Conservation (phyloP, 2,113 vertebrate genomes). For the Azemiops feae region DNA sequence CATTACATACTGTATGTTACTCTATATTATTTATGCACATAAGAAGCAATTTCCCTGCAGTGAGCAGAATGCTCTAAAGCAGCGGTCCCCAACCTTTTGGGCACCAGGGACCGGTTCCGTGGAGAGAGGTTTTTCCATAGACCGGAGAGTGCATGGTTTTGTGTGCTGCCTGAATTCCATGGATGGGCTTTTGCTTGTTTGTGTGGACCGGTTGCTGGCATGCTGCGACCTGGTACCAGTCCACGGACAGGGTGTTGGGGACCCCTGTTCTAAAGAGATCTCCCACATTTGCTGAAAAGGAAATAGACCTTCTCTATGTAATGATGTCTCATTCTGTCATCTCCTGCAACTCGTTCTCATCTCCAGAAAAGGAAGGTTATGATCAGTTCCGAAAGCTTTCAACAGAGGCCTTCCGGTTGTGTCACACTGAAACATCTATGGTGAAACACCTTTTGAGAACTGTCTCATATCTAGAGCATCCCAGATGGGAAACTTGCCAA, state of each 20-base stretch:
- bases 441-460: neutral
- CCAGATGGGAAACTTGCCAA: neutral
- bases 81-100: too few relatives aligned
- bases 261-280: neutral
- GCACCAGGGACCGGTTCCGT: too few relatives aligned
- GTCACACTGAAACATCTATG: neutral
- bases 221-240: too few relatives aligned
- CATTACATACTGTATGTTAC: neutral
- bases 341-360: neutral
- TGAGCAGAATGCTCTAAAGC: neutral
- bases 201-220: too few relatives aligned
- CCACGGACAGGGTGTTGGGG: too few relatives aligned
- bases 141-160: too few relatives aligned
- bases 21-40: neutral
- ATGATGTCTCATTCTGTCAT: neutral
- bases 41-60: neutral
- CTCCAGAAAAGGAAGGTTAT: neutral
- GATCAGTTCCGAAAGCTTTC: neutral
- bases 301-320: neutral
- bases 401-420: neutral
- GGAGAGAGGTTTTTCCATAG: too few relatives aligned
- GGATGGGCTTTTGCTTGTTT: too few relatives aligned
- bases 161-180: too few relatives aligned
- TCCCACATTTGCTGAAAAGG: neutral
- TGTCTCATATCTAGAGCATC: neutral